Evolutionary conservation across 1,140 invertebrate species (phyloP).

Genomic region (Leptopilina clavipes): DNA sequence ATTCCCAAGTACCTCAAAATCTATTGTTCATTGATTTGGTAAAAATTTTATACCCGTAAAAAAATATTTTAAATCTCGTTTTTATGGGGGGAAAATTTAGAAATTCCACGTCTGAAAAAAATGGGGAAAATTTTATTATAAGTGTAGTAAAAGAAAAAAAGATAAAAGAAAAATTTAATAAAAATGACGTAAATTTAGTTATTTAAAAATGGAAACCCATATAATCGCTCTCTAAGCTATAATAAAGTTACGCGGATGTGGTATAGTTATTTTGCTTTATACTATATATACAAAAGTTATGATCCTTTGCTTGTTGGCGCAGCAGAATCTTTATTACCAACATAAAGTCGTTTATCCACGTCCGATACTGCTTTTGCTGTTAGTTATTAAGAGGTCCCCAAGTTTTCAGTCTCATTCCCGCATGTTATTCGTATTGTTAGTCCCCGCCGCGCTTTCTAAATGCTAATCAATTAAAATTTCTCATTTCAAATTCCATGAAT

Average conservation of each 20-base stretch:
- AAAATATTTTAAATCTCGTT: too few relatives aligned
- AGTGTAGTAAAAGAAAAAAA: too few relatives aligned
- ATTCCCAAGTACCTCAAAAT: too few relatives aligned
- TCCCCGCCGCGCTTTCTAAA: neutral
- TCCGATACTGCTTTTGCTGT: neutral
- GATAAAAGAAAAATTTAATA: too few relatives aligned
- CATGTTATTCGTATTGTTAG: neutral
- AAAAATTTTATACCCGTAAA: too few relatives aligned
- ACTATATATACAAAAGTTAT: conserved; percentile 23
- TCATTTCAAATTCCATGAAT: neutral
- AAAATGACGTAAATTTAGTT: neutral
- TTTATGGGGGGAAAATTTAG: too few relatives aligned
- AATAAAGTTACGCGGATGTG: conserved; percentile 1
- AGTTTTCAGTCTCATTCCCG: neutral
- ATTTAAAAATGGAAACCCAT: neutral
- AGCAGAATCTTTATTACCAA: conserved; percentile 22
- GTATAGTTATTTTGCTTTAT: conserved; percentile 22
- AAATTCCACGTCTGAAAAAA: neutral
- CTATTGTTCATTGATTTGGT: too few relatives aligned
- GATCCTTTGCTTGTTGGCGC: conserved; percentile 14
- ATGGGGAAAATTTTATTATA: neutral
- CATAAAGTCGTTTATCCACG: conserved; percentile 29
- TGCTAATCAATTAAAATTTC: neutral
- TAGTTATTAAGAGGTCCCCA: neutral
- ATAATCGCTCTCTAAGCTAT: neutral